Percentiles rank a stretch among this genome's conserved stretches.
Evolutionary conservation across 2,888 invertebrate species (phyloP).

Genomic region (Ectropis crepuscularia): DNA sequence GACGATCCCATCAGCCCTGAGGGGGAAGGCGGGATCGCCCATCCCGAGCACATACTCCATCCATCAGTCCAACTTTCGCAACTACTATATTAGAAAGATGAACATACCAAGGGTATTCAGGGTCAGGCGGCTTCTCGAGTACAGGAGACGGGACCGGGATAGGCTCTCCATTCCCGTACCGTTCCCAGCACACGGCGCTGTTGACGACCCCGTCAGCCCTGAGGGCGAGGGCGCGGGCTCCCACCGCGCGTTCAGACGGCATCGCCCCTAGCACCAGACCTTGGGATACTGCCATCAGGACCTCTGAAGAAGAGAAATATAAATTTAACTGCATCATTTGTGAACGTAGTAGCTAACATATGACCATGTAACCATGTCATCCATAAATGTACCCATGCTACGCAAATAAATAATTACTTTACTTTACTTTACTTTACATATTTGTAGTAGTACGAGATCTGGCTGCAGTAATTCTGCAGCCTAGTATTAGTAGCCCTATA

Average conservation of each 20-base stretch:
- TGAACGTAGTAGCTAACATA: too few relatives aligned
- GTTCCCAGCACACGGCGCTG: slow-evolving; percentile 73
- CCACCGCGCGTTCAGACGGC: slow-evolving; percentile 80
- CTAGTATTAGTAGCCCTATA: too few relatives aligned
- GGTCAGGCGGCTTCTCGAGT: slow-evolving; percentile 87
- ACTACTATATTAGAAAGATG: neutral
- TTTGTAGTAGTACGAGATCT: too few relatives aligned
- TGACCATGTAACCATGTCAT: too few relatives aligned
- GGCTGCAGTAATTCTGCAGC: too few relatives aligned
- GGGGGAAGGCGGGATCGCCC: slow-evolving; percentile 78
- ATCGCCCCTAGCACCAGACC: slow-evolving; percentile 86
- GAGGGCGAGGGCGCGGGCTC: slow-evolving; percentile 76
- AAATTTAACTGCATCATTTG: neutral
- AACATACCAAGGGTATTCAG: slow-evolving; percentile 89
- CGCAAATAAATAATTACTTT: too few relatives aligned
- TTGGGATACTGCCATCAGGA: slow-evolving; percentile 90
- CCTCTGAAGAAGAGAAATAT: slow-evolving; percentile 73
- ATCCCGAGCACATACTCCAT: too few relatives aligned
- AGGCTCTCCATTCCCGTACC: slow-evolving; percentile 73
- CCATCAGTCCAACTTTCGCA: too few relatives aligned
- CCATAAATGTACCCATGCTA: too few relatives aligned
- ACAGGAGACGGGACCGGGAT: slow-evolving; percentile 77
- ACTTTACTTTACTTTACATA: too few relatives aligned
- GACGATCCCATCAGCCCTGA: slow-evolving; percentile 67
- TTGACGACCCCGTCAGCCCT: slow-evolving; percentile 68